A percentile compares a stretch with the other conserved stretches of the same genome.
Evolutionary conservation across 2,797 vertebrate genomes (phyloP).

Genomic region (Megalops cyprinoides): DNA sequence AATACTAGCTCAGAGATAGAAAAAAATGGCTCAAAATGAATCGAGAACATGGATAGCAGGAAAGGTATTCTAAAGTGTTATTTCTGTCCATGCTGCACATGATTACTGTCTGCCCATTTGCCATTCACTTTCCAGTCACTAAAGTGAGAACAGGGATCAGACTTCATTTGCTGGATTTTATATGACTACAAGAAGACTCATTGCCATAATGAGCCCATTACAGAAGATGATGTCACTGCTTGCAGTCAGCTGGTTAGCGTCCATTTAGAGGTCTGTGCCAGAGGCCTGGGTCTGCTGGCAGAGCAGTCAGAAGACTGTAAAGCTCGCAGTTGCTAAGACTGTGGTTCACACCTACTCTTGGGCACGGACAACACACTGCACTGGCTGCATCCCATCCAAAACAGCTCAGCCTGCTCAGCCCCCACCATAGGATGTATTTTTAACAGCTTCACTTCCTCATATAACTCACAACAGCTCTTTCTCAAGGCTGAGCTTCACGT

Average conservation of each 20-base stretch:
- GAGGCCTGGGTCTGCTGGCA: background rate
- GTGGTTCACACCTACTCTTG: background rate
- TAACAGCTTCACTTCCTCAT: slow-evolving; percentile 15
- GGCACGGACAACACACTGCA: background rate
- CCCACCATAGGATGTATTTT: background rate
- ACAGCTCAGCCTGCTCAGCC: background rate
- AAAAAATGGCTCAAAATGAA: background rate
- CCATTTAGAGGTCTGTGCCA: background rate
- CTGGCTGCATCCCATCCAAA: background rate
- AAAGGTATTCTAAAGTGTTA: background rate
- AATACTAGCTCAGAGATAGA: background rate
- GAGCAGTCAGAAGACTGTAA: background rate
- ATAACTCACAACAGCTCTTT: slow-evolving; percentile 27
- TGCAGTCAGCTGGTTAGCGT: background rate
- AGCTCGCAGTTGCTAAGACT: background rate
- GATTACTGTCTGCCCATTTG: background rate
- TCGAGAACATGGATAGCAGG: background rate
- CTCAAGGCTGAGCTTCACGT: slow-evolving; percentile 20
- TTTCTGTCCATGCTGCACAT: background rate
- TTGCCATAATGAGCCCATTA: background rate
- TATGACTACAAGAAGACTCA: too few species aligned
- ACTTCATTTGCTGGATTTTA: background rate
- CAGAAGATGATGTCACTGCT: background rate
- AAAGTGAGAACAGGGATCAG: background rate
- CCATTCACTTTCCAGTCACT: background rate